These are phyloP conservation scores for Muscidifurax raptorellus DNA, from an alignment of 1,140 invertebrate species.

Conservation along the genomic window DNA sequence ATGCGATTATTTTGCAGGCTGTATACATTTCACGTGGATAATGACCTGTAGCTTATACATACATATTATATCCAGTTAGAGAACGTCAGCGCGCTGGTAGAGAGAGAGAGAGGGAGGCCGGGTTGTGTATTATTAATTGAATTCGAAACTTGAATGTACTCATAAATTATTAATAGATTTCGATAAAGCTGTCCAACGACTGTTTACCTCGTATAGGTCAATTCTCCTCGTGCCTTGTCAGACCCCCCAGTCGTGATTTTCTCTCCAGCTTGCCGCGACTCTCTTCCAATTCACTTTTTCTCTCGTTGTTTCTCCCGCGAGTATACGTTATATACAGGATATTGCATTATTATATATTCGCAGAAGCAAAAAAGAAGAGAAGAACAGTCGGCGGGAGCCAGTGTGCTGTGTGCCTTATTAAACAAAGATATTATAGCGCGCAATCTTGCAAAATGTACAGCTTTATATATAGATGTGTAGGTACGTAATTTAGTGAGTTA, in stretches of 20 bases:
- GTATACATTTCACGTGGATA: not conserved
- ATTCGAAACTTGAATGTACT: conserved; percentile 1
- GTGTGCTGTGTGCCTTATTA: not conserved
- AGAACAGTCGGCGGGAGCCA: not conserved
- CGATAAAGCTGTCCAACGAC: not conserved
- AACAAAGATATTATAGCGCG: not conserved
- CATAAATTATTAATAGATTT: not conserved
- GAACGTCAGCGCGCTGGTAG: not conserved
- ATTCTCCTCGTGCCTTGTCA: not conserved
- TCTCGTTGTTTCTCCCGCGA: not conserved
- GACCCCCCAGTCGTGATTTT: not conserved
- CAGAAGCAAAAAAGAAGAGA: not conserved
- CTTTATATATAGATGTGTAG: not conserved
- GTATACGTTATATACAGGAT: not conserved
- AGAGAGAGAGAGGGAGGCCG: not conserved
- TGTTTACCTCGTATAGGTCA: not conserved
- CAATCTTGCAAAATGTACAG: too few relatives aligned
- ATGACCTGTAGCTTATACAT: not conserved
- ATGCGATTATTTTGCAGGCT: not conserved
- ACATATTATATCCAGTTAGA: not conserved
- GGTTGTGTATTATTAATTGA: not conserved
- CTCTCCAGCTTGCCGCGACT: not conserved
- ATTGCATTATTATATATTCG: not conserved
- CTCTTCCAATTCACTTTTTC: too few relatives aligned
- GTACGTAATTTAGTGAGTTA: not conserved